These are phyloP conservation scores for Nemotelus pantherinus DNA, from an alignment of 2,888 invertebrate species.

Conservation along the genomic window DNA sequence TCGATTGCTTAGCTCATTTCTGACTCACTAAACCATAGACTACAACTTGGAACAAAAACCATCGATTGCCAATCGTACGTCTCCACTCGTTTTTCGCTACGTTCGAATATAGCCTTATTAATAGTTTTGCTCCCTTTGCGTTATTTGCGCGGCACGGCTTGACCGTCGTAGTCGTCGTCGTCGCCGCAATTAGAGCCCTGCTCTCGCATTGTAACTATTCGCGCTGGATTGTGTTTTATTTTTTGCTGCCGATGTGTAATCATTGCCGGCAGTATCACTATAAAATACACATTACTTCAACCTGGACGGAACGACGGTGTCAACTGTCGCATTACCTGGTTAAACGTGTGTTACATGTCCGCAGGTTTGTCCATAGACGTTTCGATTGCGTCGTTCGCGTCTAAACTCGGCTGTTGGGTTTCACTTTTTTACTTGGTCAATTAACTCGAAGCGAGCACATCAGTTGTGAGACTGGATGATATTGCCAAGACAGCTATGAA, in stretches of 20 bases:
- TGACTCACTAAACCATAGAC: no score
- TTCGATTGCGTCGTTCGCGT: not conserved
- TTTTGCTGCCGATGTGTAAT: not conserved
- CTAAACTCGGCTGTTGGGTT: conserved; percentile 29
- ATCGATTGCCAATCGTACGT: no score
- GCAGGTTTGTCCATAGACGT: conserved; percentile 19
- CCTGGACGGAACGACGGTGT: conserved; percentile 25
- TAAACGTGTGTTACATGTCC: conserved; percentile 43
- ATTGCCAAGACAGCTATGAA: no score
- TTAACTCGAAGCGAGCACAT: not conserved
- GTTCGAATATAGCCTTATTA: no score
- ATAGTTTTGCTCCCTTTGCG: not conserved
- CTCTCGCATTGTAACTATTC: not conserved
- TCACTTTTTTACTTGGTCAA: conserved; percentile 39
- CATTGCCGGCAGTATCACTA: not conserved
- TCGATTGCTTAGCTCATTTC: no score
- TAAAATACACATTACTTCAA: not conserved
- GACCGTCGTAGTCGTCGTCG: not conserved
- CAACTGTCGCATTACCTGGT: conserved; percentile 44
- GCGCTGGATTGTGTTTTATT: conserved; percentile 16
- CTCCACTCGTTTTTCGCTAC: no score
- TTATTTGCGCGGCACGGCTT: not conserved
- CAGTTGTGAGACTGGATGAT: no score
- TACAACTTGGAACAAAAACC: no score
- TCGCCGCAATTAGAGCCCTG: conserved; percentile 23